Evolutionary conservation across 2,888 invertebrate genomes (phyloP).

Genomic region (Anoplius nigerrimus): DNA sequence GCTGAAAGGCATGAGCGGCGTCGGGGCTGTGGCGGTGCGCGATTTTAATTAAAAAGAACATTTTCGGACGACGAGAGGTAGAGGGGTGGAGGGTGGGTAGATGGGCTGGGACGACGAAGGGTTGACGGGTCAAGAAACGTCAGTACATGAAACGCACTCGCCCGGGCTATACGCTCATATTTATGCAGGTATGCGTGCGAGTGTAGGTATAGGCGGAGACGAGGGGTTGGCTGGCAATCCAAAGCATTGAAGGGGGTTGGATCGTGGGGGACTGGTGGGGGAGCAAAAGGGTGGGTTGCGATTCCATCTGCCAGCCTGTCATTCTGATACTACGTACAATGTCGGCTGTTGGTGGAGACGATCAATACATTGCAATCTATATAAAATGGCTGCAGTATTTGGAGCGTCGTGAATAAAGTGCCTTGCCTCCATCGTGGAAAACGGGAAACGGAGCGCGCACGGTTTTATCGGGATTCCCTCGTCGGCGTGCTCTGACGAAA

Average conservation of each 20-base stretch:
- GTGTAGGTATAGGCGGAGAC: conserved; percentile 64
- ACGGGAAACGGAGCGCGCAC: neutral
- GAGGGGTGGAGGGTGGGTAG: no score
- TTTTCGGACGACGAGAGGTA: conserved; percentile 34
- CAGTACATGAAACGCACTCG: conserved; percentile 14
- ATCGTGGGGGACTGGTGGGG: conserved; percentile 63
- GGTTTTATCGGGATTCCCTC: conserved; percentile 1
- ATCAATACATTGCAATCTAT: conserved; percentile 75
- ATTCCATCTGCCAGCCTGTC: conserved; percentile 77
- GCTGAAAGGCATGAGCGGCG: neutral
- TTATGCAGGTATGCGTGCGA: conserved; percentile 35
- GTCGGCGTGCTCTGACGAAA: no score
- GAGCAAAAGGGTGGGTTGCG: conserved; percentile 69
- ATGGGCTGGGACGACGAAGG: neutral
- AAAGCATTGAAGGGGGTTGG: conserved; percentile 64
- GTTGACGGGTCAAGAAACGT: conserved; percentile 5
- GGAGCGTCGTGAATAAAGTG: conserved; percentile 56
- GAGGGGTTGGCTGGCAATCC: conserved; percentile 66
- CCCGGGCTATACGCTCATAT: conserved; percentile 76
- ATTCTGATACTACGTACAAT: conserved; percentile 73
- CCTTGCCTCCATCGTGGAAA: conserved; percentile 27
- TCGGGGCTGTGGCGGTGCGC: conserved; percentile 21
- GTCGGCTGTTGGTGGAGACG: conserved; percentile 69
- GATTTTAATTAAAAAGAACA: conserved; percentile 51
- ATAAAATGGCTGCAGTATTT: conserved; percentile 73